Conservation (phyloP, 2,113 vertebrate genomes). For the Cheilinus undulatus region DNA sequence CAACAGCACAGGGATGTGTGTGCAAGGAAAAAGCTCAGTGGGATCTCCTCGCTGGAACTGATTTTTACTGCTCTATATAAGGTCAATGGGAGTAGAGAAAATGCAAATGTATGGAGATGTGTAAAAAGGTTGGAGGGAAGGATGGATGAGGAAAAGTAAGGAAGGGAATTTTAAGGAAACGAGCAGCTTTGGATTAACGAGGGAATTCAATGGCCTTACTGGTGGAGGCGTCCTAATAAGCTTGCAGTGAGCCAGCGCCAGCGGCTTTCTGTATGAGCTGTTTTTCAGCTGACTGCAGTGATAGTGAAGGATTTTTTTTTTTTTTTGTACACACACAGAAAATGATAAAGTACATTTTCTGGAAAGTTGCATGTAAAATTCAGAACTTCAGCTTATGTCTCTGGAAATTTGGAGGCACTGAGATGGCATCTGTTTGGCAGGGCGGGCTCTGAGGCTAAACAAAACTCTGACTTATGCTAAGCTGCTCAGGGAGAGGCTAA, state of each 20-base stretch:
- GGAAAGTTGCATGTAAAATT: not conserved
- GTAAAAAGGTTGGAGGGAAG: slow-evolving; percentile 27
- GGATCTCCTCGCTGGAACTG: slow-evolving; percentile 1
- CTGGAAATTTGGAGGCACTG: not conserved
- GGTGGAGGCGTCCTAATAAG: slow-evolving; percentile 7
- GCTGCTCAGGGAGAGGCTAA: not conserved
- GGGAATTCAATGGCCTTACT: slow-evolving; percentile 24
- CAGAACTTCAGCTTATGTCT: not conserved
- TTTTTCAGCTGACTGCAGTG: not conserved
- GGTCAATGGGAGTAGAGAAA: slow-evolving; percentile 36
- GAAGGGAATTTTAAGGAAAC: not conserved
- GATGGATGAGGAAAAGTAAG: slow-evolving; percentile 7
- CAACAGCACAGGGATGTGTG: not conserved
- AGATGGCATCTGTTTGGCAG: slow-evolving; percentile 14
- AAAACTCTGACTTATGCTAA: slow-evolving; percentile 4
- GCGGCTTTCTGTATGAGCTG: not conserved
- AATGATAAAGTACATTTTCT: not conserved
- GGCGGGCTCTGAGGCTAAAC: not conserved
- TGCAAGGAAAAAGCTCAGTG: slow-evolving; percentile 19
- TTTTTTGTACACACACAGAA: not conserved
- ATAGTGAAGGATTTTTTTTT: not conserved
- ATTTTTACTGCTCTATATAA: slow-evolving; percentile 17
- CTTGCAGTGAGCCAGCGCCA: not conserved
- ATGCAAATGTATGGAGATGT: slow-evolving; percentile 44
- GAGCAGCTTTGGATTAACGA: slow-evolving; percentile 18